phyloP scores from a whole-genome alignment of 2,888 invertebrate species.

The Notodonta ziczac region DNA sequence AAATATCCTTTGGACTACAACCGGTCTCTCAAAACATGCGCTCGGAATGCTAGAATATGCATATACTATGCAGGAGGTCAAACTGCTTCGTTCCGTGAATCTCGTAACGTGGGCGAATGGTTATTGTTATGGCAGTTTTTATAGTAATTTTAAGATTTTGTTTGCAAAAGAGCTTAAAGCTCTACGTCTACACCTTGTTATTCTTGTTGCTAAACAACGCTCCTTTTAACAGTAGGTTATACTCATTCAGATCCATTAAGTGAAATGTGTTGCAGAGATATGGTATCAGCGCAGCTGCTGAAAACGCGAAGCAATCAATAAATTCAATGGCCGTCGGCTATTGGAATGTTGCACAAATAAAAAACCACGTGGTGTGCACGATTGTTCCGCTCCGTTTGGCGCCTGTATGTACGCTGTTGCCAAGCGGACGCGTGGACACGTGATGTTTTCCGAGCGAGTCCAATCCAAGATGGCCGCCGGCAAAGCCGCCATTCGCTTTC shows the following conservation, averaged over 20 bases:
- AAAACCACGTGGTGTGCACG: slow-evolving; percentile 76
- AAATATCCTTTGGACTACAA: slow-evolving; percentile 18
- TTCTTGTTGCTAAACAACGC: background rate
- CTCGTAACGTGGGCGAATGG: slow-evolving; percentile 45
- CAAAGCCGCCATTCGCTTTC: slow-evolving; percentile 77
- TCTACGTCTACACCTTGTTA: background rate
- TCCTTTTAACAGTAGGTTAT: background rate
- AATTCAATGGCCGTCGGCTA: slow-evolving; percentile 49
- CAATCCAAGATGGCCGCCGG: slow-evolving; percentile 77
- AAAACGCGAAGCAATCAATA: slow-evolving; percentile 58
- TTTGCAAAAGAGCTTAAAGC: background rate
- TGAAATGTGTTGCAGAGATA: slow-evolving; percentile 10
- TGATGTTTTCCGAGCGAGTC: slow-evolving; percentile 74
- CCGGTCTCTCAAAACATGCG: slow-evolving; percentile 46
- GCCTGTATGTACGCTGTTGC: slow-evolving; percentile 72
- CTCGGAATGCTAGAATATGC: slow-evolving; percentile 43
- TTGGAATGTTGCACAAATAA: slow-evolving; percentile 76
- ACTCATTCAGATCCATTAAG: background rate
- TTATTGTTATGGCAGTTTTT: slow-evolving; percentile 21
- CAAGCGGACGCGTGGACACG: slow-evolving; percentile 78
- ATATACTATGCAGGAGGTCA: slow-evolving; percentile 43
- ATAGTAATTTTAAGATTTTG: background rate
- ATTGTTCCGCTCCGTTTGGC: slow-evolving; percentile 79
- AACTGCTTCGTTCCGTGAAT: slow-evolving; percentile 45
- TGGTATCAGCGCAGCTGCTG: slow-evolving; percentile 25